Conservation (phyloP, 2,888 invertebrate genomes). For the Spilarctia lutea region DNA sequence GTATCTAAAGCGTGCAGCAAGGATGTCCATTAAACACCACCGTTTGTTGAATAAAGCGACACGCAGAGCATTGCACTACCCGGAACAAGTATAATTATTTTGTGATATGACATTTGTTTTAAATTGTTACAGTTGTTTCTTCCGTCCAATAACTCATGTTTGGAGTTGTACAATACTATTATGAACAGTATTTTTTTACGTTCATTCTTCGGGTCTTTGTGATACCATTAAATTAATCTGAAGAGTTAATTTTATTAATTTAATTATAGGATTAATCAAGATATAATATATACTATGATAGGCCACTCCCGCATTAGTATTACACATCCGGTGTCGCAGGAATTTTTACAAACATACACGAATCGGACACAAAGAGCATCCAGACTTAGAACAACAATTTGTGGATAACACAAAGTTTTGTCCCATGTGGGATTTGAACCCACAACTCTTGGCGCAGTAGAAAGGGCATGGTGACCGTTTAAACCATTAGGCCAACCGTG, state of each 20-base stretch:
- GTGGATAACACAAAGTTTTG: too few relatives aligned
- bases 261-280: neutral
- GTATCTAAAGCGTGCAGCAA: slow-evolving; percentile 19
- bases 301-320: too few relatives aligned
- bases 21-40: slow-evolving; percentile 28
- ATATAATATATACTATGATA: neutral
- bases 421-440: too few relatives aligned
- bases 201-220: neutral
- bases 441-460: too few relatives aligned
- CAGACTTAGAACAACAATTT: too few relatives aligned
- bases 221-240: neutral
- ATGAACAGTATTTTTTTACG: neutral
- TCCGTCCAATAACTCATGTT: slow-evolving; percentile 5
- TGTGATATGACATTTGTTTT: slow-evolving; percentile 35
- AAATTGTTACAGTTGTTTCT: neutral
- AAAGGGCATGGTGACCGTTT: too few relatives aligned
- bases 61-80: slow-evolving; percentile 50
- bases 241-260: too few relatives aligned
- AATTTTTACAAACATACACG: too few relatives aligned
- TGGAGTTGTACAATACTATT: neutral
- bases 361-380: too few relatives aligned
- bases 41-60: slow-evolving; percentile 29
- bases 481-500: too few relatives aligned
- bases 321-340: too few relatives aligned
- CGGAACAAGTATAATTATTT: slow-evolving; percentile 55